phyloP scores from a whole-genome alignment of 2,888 invertebrate species.

The Caenorhabditis virilis region DNA sequence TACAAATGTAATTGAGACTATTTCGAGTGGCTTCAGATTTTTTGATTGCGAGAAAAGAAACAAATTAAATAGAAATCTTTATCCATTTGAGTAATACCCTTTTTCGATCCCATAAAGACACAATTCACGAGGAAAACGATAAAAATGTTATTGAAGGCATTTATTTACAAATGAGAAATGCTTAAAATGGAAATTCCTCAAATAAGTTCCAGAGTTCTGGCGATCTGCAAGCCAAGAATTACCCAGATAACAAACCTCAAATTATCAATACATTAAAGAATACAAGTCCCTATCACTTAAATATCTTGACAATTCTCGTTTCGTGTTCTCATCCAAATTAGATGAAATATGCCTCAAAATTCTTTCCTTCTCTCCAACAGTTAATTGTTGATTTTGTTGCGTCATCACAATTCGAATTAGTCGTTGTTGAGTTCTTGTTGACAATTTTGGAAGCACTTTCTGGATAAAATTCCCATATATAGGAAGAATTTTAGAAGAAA shows the following conservation, averaged over 20 bases:
- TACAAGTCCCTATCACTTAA: slow-evolving; percentile 28
- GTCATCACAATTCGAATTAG: slow-evolving; percentile 39
- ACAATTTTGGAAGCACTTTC: slow-evolving; percentile 36
- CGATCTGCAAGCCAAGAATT: no score
- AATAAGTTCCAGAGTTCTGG: background rate
- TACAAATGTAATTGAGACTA: background rate
- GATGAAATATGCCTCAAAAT: slow-evolving; percentile 30
- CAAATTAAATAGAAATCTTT: no score
- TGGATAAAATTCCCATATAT: slow-evolving; percentile 7
- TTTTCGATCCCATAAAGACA: no score
- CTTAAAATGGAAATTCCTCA: background rate
- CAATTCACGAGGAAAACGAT: no score
- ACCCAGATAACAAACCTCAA: no score
- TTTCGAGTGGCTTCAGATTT: background rate
- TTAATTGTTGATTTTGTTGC: slow-evolving; percentile 33
- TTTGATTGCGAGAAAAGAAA: background rate
- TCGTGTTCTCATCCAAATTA: slow-evolving; percentile 23
- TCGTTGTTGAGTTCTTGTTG: slow-evolving; percentile 31
- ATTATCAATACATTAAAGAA: slow-evolving; percentile 24
- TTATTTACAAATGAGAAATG: slow-evolving; percentile 1
- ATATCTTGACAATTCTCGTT: slow-evolving; percentile 19
- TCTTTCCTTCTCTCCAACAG: slow-evolving; percentile 33
- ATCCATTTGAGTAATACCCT: no score
- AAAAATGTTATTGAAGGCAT: background rate
- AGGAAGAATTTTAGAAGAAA: background rate